Base-by-base conservation (phyloP, 2,113 vertebrate genomes). In the Elaphurus davidianus region DNA sequence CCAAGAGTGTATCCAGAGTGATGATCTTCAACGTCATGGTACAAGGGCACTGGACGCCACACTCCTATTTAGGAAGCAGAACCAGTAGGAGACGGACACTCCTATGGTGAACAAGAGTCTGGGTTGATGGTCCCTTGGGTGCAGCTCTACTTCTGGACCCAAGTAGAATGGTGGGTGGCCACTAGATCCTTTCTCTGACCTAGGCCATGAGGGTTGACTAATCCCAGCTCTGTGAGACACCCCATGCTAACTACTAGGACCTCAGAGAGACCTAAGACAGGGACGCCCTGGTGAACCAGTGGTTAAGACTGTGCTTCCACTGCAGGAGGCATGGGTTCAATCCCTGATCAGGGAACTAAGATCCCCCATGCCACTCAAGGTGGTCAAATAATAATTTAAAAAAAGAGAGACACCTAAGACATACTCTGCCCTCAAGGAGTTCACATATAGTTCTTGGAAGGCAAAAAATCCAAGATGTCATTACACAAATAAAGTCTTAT, bases 21-120 rank as follows among this genome's bases (percentile, higher is more conserved):
- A 83, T 25, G 2, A 0, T 2, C 52, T 6, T 2, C 57, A 47
- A 0, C 1, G 10, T 6, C 23, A 43, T 0, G 12, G 36, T 4
- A 8, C 54, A 59, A 16, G 27, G 23, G 10, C 28, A 17, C 25
- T 11, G 13, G 9, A 1, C 3, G 1, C 13, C 74, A 30, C 30
- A 2, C 16, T 62, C 16, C 15, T 2, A 0, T 4, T 12, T 16
- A 45, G 36, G 85, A 62, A 57, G n/a, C 74, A n/a, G 78, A 59
- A 9, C 19, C 15, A n/a, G 8, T 0, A 28, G 52, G 52, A 54
- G 2, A 43, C 30, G 2, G 47, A 43, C 7, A 13, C 14, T 23
- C 17, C 45, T 11, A 7, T 0, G 23, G 47, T 5, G 40, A 45
- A 30, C 43, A 1, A 3, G 9, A 71, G n/a, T 60, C 57, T 57